Evolutionary conservation across 2,113 vertebrate genomes (phyloP).

Genomic region (Ictalurus punctatus): DNA sequence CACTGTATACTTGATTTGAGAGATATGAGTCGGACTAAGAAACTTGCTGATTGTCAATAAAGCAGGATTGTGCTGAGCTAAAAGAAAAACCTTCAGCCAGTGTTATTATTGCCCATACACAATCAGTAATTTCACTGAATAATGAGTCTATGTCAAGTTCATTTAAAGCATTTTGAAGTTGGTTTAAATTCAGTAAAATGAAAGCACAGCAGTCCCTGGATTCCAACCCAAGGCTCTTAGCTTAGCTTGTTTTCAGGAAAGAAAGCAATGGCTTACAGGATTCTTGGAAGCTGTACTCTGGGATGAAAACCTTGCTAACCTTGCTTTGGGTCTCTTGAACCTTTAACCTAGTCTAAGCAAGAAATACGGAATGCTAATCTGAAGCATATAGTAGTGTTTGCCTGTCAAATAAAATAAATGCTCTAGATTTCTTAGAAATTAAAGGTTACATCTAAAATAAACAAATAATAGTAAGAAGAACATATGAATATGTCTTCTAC

Average conservation of each 20-base stretch:
- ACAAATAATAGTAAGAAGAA: background rate
- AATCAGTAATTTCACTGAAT: slow-evolving; percentile 64
- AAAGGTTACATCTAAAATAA: background rate
- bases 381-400: background rate
- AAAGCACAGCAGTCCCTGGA: background rate
- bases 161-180: slow-evolving; percentile 9
- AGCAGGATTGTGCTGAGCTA: slow-evolving; percentile 48
- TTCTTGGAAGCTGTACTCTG: slow-evolving; percentile 3
- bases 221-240: background rate
- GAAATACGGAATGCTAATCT: background rate
- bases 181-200: background rate
- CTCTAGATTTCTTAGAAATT: background rate
- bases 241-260: background rate
- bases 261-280: background rate
- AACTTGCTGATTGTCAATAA: background rate
- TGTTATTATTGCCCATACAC: slow-evolving; percentile 69
- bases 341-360: background rate
- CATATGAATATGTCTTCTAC: background rate
- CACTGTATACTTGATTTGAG: slow-evolving; percentile 1
- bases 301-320: background rate
- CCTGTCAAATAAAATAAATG: background rate
- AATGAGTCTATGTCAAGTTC: slow-evolving; percentile 14
- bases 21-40: background rate
- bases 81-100: slow-evolving; percentile 57
- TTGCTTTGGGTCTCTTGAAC: background rate